Percentiles rank a stretch among this genome's conserved stretches.
Evolutionary conservation across 2,888 invertebrate genomes (phyloP).

Genomic region (Mechanitis mazaeus): DNA sequence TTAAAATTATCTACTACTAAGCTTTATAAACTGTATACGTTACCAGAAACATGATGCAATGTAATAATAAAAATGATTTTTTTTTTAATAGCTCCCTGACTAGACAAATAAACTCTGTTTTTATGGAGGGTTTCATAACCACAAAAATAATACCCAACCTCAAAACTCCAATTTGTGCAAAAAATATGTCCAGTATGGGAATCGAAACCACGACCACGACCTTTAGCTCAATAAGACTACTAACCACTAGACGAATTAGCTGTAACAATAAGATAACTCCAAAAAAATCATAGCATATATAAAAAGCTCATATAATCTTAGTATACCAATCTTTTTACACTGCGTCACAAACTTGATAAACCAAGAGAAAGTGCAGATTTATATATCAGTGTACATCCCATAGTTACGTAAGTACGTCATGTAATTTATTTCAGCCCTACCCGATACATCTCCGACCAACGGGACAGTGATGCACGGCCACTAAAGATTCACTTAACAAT

Average conservation of each 20-base stretch:
- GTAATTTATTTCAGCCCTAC: conserved; percentile 30
- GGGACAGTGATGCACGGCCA: background rate
- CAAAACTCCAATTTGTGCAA: no score
- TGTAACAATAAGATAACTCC: background rate
- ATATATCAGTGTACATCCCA: conserved; percentile 29
- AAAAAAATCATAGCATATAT: background rate
- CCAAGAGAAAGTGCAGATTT: conserved; percentile 35
- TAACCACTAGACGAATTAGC: background rate
- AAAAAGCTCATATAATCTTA: background rate
- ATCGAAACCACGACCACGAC: no score
- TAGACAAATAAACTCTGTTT: no score
- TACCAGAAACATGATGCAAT: no score
- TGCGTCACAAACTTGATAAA: conserved; percentile 32
- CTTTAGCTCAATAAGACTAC: no score
- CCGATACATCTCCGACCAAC: background rate
- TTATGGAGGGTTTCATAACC: no score
- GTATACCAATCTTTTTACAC: conserved; percentile 15
- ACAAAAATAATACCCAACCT: no score
- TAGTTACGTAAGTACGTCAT: conserved; percentile 30
- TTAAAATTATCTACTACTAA: background rate
- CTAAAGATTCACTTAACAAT: conserved; percentile 1
- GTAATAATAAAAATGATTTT: background rate
- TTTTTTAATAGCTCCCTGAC: no score
- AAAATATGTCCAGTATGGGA: no score
- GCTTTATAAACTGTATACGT: background rate